These are phyloP conservation scores for Disparrhopalites patrizii DNA, from an alignment of 2,888 invertebrate genomes.

Conservation along the genomic window DNA sequence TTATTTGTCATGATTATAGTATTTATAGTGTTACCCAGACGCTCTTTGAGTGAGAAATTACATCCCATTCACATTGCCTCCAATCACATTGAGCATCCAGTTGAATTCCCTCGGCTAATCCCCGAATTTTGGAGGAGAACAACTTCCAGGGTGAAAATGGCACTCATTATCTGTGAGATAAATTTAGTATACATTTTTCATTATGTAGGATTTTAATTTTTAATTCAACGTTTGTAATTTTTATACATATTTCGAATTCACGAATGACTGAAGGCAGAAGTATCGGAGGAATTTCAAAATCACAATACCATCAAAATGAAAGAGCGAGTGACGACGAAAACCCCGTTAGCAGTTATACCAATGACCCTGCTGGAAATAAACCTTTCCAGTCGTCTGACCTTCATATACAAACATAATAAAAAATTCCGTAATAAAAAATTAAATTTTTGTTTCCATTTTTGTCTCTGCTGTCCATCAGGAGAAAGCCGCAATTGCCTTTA, in stretches of 20 bases:
- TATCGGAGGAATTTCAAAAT: too few species aligned
- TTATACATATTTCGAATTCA: neutral
- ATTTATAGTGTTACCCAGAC: too few species aligned
- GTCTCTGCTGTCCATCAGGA: too few species aligned
- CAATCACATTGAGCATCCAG: too few species aligned
- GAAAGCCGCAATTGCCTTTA: too few species aligned
- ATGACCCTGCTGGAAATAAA: constrained; percentile 35
- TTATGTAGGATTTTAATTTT: neutral
- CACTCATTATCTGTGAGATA: constrained; percentile 40
- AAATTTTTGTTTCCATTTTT: too few species aligned
- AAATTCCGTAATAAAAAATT: neutral
- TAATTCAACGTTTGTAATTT: neutral
- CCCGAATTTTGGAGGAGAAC: constrained; percentile 40
- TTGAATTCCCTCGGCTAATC: too few species aligned
- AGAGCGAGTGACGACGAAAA: constrained; percentile 42
- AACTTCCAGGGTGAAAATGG: constrained; percentile 44
- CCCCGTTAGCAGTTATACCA: constrained; percentile 40
- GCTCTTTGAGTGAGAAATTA: too few species aligned
- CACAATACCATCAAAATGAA: constrained; percentile 43
- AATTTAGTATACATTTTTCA: neutral
- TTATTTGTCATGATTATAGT: too few species aligned
- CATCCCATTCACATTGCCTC: too few species aligned
- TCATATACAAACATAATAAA: neutral
- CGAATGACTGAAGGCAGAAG: too few species aligned
- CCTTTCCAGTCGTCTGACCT: constrained; percentile 41